Evolutionary conservation across 2,113 vertebrate genomes (phyloP), one percentile per base, ranked within the genome.

Genomic region (Sylvietta virens): DNA sequence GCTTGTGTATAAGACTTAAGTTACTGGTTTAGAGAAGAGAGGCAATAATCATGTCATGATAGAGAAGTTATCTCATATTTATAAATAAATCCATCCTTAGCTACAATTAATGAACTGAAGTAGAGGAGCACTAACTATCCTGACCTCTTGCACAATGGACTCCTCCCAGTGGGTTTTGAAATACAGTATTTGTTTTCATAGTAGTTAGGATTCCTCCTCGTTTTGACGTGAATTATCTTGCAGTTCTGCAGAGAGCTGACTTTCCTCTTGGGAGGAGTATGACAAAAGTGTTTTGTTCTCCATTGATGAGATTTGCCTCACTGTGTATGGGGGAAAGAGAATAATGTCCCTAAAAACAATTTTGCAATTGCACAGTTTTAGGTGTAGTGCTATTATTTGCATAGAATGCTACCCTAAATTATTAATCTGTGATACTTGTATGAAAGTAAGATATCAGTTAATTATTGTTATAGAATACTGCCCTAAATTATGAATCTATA

Each of bases 111-210:
- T 39, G 30, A 90, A 71, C n/a, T 88, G 61, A 62, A 86, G 26
- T 57, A 84, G 86, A 66, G 51, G 21, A 86, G 27, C 35, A 17
- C 30, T 72, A 72, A 70, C 60, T 71, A 69, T 31, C 53, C 57
- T 84, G 88, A 69, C 73, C 57, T 88, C 72, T 96, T 96, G 80
- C 92, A 84, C 64, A 96, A 95, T 1, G 24, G 56, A n/a, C 67
- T 84, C 56, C 82, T 93, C 88, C 90, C 90, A 33, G 26, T 57
- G 73, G 82, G 69, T 93, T 97, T 95, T 96, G 88, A 95, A 96
- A 96, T 92, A 83, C 82, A 86, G 39, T 92, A 95, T 96, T 96
- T 97, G 94, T 97, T 95, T 96, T 92, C 73, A 42, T 74, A 94
- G 92, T 96, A 89, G 80, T 88, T 94, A 96, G 64, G 91, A 95